Conservation (phyloP, 92 coral and sea anemone genomes). For the Porites lobata region DNA sequence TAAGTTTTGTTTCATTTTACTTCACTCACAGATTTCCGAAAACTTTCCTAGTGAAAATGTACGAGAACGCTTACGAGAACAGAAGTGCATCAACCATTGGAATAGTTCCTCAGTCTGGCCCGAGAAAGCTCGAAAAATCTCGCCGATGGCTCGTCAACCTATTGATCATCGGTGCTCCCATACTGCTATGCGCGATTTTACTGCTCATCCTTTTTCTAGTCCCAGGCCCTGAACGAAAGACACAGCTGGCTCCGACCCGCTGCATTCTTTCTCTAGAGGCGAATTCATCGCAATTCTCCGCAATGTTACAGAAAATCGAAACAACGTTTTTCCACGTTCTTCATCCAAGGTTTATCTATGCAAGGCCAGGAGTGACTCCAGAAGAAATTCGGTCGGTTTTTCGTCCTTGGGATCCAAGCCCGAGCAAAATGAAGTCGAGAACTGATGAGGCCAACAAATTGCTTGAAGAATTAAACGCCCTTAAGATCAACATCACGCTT, state of each 20-base stretch:
- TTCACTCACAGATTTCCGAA: no score
- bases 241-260: neutral
- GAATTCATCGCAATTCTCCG: slow-evolving; percentile 2
- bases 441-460: slow-evolving; percentile 68
- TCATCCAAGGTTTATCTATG: slow-evolving; percentile 26
- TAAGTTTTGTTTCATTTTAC: neutral
- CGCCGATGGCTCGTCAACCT: slow-evolving; percentile 34
- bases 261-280: slow-evolving; percentile 35
- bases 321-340: slow-evolving; percentile 33
- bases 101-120: neutral
- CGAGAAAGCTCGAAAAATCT: slow-evolving; percentile 24
- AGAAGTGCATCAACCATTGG: slow-evolving; percentile 19
- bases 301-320: slow-evolving; percentile 56
- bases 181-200: slow-evolving; percentile 13
- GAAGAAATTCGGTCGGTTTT: slow-evolving; percentile 63
- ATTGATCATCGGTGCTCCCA: slow-evolving; percentile 23
- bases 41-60: neutral
- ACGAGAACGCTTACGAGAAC: neutral
- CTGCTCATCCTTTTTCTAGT: slow-evolving; percentile 8
- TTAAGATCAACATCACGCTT: slow-evolving; percentile 29
- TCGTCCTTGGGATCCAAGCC: slow-evolving; percentile 80
- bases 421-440: slow-evolving; percentile 41
- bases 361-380: slow-evolving; percentile 35
- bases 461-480: slow-evolving; percentile 44
- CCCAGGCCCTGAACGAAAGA: neutral